A percentile compares a stretch with the other conserved stretches of the same genome.
These are phyloP conservation scores for Cephalopterus ornatus DNA, from an alignment of 2,113 vertebrate species.

Conservation along the genomic window DNA sequence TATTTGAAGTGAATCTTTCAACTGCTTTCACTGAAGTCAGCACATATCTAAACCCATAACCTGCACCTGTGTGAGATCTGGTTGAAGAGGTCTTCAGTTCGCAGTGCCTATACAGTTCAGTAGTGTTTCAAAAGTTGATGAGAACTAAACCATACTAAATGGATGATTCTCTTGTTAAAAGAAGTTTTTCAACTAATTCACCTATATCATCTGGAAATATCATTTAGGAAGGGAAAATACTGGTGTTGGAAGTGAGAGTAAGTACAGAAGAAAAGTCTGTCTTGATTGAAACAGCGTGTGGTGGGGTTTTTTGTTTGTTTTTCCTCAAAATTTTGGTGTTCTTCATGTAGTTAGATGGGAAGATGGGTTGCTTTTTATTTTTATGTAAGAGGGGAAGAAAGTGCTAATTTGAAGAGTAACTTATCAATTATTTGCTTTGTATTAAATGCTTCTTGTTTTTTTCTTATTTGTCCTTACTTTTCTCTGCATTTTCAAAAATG, in stretches of 20 bases:
- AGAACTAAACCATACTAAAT: background rate
- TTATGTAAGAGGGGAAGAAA: background rate
- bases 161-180: background rate
- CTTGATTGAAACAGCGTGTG: background rate
- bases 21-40: background rate
- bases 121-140: background rate
- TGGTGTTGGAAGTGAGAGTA: background rate
- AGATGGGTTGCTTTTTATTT: background rate
- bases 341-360: background rate
- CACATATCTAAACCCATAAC: background rate
- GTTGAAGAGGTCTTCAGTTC: background rate
- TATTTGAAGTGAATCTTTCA: background rate
- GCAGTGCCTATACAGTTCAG: background rate
- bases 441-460: background rate
- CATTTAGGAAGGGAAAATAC: background rate
- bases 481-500: background rate
- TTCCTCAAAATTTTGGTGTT: background rate
- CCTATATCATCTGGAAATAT: background rate
- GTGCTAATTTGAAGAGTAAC: background rate
- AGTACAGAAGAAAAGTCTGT: background rate
- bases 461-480: background rate
- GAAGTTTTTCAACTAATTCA: background rate
- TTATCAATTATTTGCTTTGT: background rate
- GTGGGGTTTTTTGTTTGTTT: background rate
- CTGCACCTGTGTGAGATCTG: background rate